phyloP scores from a whole-genome alignment of 2,797 vertebrate species.

The Eupleurogrammus muticus region DNA sequence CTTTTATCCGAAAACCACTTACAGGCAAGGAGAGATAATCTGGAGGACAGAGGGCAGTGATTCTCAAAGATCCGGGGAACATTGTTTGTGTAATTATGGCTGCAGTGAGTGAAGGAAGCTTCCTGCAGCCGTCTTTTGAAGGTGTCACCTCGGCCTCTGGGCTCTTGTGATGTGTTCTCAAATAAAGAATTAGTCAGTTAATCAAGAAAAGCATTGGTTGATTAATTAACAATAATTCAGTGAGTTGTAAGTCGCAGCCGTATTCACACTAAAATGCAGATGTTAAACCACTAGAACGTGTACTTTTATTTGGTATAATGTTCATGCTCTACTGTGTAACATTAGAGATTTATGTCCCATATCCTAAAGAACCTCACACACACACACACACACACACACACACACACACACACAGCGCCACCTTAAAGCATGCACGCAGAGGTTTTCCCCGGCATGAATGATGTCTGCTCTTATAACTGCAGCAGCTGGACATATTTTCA shows the following conservation, averaged over 20 bases:
- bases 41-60: too few relatives aligned
- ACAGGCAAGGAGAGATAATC: too few relatives aligned
- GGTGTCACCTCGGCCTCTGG: too few relatives aligned
- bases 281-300: not conserved
- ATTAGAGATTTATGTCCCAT: not conserved
- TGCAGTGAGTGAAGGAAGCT: too few relatives aligned
- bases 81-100: too few relatives aligned
- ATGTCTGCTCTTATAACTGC: constrained; percentile 30
- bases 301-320: not conserved
- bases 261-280: not conserved
- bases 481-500: constrained; percentile 39
- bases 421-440: constrained; percentile 9
- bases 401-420: constrained; percentile 19
- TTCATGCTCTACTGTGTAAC: not conserved
- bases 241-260: not conserved
- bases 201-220: not conserved
- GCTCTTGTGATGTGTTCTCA: too few relatives aligned
- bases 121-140: too few relatives aligned
- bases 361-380: not conserved
- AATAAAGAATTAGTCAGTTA: not conserved
- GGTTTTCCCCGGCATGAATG: constrained; percentile 2
- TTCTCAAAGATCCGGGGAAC: too few relatives aligned
- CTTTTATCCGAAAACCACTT: too few relatives aligned
- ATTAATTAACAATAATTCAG: not conserved
- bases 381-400: constrained; percentile 24